Evolutionary conservation across 2,113 vertebrate genomes (phyloP).

Genomic region (Mellivora capensis): DNA sequence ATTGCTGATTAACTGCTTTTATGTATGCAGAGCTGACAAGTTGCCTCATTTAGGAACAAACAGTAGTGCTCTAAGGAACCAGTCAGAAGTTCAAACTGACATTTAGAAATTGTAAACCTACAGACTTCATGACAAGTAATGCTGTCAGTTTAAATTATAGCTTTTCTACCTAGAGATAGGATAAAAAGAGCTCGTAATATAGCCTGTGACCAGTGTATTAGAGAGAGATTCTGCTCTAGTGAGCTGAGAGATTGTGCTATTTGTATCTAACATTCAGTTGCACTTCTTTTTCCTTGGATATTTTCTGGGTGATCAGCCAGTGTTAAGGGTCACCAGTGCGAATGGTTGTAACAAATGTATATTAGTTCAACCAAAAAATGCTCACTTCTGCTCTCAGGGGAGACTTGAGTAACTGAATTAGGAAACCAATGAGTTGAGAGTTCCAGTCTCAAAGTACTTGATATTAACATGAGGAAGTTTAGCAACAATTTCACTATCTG

Average conservation of each 20-base stretch:
- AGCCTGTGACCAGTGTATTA: conserved; percentile 61
- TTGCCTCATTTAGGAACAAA: conserved; percentile 65
- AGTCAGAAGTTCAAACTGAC: conserved; percentile 73
- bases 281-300: conserved; percentile 50
- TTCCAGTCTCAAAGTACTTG: background rate
- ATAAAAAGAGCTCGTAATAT: conserved; percentile 61
- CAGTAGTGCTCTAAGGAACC: conserved; percentile 53
- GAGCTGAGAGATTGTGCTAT: conserved; percentile 68
- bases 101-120: conserved; percentile 71
- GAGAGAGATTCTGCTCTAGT: conserved; percentile 66
- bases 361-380: conserved; percentile 56
- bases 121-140: conserved; percentile 61
- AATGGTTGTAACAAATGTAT: conserved; percentile 54
- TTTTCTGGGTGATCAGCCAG: conserved; percentile 71
- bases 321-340: conserved; percentile 41
- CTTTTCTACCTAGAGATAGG: conserved; percentile 52
- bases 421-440: conserved; percentile 1
- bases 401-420: conserved; percentile 33
- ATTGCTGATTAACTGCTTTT: conserved; percentile 71
- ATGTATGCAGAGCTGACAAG: conserved; percentile 58
- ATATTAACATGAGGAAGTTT: background rate
- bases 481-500: background rate
- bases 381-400: conserved; percentile 12
- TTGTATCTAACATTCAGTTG: conserved; percentile 41
- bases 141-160: conserved; percentile 71